Percentiles rank a stretch among this genome's conserved stretches.
Evolutionary conservation across 2,113 vertebrate species (phyloP).

Genomic region (Istiophorus platypterus): DNA sequence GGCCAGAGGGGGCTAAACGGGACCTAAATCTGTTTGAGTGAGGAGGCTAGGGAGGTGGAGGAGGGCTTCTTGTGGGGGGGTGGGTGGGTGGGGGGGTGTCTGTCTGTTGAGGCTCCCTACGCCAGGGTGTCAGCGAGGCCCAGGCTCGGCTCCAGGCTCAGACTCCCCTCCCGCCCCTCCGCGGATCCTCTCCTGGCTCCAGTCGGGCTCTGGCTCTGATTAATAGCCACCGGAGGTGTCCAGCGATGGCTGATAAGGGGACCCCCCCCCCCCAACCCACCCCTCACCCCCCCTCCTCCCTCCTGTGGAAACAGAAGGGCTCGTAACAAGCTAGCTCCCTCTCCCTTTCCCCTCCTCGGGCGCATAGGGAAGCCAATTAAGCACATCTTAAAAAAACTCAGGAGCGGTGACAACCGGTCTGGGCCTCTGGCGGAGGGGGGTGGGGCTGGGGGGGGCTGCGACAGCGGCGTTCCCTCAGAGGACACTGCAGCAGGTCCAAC

Average conservation of each 20-base stretch:
- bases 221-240: conserved; percentile 95
- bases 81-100: conserved; percentile 80
- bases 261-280: conserved; percentile 58
- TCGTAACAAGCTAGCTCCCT: conserved; percentile 72
- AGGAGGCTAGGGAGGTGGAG: conserved; percentile 82
- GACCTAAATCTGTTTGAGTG: conserved; percentile 91
- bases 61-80: conserved; percentile 59
- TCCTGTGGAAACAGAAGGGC: conserved; percentile 62
- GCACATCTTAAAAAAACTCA: conserved; percentile 79
- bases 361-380: conserved; percentile 79
- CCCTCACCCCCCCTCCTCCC: too few species aligned
- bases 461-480: conserved; percentile 59
- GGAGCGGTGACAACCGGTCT: conserved; percentile 77
- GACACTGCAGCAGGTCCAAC: conserved; percentile 58
- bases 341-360: conserved; percentile 66
- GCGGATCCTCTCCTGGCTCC: conserved; percentile 89
- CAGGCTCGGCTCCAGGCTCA: conserved; percentile 67
- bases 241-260: conserved; percentile 91
- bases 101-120: conserved; percentile 88
- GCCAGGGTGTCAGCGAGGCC: conserved; percentile 76
- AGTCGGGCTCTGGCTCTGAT: conserved; percentile 91
- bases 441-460: too few species aligned
- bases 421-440: conserved; percentile 69
- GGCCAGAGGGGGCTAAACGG: conserved; percentile 84
- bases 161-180: conserved; percentile 82